Base-by-base conservation (phyloP, 1,140 invertebrate species). In the Drosophila chauvacae region DNA sequence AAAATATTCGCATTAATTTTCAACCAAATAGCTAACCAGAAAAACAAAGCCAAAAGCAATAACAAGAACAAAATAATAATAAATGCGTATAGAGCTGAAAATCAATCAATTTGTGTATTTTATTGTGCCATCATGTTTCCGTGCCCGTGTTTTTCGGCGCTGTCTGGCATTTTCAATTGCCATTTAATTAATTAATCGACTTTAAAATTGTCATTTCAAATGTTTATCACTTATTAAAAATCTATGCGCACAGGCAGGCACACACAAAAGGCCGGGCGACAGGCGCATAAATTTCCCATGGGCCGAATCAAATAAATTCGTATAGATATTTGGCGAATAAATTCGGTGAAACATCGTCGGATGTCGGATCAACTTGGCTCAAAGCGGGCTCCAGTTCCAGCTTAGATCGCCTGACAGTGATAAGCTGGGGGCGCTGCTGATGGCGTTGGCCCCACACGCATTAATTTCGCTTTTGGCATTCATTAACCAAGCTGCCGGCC, bases 121-220 rank as follows among this genome's bases (percentile, higher is more conserved):
- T 80, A 85, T 83, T 57, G 81, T 50, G 53, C 66, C 66, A 71
- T 72, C 28, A 61, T 72, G 55, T 73, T 69, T 55, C 14, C 20
- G 51, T 18, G 39, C 2, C 30, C 39, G 23, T 60, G 69, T 35
- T 64, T 42, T 69, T 30, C 39, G 59, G 26, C 3, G 18, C 57
- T 76, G 28, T 69, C 62, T 80, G 77, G 58, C 77, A 60, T 63
- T 68, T 87, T 87, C 83, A 88, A 87, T 87, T 87, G 84, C 30
- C 83, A 80, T 87, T 88, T 88, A 88, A 88, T 87, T 87, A 87
- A 87, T 87, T 87, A 87, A 87, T 83, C 83, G 83, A 88, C 83
- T 88, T 77, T 83, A 80, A 84, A 88, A 80, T 88, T 88, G 77
- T 83, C 84, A 75, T 77, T 84, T 61, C 58, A 56, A 83, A 80